Evolutionary conservation across 2,888 invertebrate genomes (phyloP), one percentile per base, ranked within the genome.

Genomic region (Drosophila paracracens): DNA sequence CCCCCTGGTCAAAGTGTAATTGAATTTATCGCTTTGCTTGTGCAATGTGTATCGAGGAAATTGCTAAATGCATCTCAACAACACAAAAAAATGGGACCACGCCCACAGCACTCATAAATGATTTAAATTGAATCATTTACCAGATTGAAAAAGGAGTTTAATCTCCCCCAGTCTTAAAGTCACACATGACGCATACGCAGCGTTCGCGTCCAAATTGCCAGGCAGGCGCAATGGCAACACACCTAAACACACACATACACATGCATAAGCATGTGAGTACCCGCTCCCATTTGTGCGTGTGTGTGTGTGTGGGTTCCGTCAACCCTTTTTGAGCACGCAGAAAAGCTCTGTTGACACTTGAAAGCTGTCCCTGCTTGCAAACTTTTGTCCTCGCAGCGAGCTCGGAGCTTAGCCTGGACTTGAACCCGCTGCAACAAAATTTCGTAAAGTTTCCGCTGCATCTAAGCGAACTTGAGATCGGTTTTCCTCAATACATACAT

Each of bases 11-110:
- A 74, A 77, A 75, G 61, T 82, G 89, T 88, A 88, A 87, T 87
- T 87, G 78, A 83, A 87, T 87, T 87, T 87, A 87, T 90, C 74
- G 87, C 56, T 83, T 61, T 68, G 74, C 79, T 87, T 88, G 84
- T 85, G 66, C 56, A 62, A 69, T 74, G 69, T 61, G 81, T 80
- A 82, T 85, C 74, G 83, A 79, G 74, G 76, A 83, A 85, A 83
- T 85, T 83, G 69, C 70, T 61, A 71, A 79, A 74, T 79, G 80
- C 80, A 64, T 56, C 35, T 33, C 25, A 50, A 56, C 6, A 10
- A 10, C 21, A 10, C 5, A 40, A 57, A 63, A 72, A 74, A 43
- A 57, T 2, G n/a, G n/a, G 2, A 48, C 25, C 29, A 13, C 46
- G 38, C 62, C 65, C 40, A 35, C 27, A n/a, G 33, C 35, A 10